Evolutionary conservation across 2,113 vertebrate genomes (phyloP).

Genomic region (Archilochus colubris): DNA sequence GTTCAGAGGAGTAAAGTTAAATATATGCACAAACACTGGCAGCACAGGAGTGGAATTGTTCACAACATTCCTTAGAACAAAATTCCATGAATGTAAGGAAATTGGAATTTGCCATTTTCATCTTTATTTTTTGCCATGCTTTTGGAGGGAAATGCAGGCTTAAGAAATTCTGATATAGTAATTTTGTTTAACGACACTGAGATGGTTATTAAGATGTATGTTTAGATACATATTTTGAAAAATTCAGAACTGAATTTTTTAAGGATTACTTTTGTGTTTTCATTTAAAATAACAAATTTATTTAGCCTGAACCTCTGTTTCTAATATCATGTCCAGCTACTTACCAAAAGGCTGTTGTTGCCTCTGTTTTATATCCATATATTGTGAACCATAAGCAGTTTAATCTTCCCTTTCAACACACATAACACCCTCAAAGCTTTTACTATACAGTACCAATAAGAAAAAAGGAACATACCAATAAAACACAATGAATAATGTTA

Average conservation of each 20-base stretch:
- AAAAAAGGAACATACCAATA: background rate
- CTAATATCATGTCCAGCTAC: background rate
- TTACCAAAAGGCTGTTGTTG: background rate
- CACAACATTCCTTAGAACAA: background rate
- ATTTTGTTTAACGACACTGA: background rate
- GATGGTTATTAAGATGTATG: background rate
- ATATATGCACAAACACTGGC: background rate
- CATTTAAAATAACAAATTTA: background rate
- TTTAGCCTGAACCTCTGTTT: background rate
- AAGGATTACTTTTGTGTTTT: background rate
- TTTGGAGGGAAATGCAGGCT: background rate
- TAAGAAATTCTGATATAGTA: background rate
- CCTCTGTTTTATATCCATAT: background rate
- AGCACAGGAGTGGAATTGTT: background rate
- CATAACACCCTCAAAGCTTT: background rate
- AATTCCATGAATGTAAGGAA: background rate
- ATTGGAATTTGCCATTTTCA: background rate
- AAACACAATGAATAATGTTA: background rate
- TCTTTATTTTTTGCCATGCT: background rate
- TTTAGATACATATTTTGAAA: background rate
- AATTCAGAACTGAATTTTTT: background rate
- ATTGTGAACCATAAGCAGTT: background rate
- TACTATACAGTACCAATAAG: background rate
- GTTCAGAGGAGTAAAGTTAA: background rate
- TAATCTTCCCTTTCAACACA: background rate